Base-by-base conservation (phyloP, 2,113 vertebrate species). In the Chrysemys picta region DNA sequence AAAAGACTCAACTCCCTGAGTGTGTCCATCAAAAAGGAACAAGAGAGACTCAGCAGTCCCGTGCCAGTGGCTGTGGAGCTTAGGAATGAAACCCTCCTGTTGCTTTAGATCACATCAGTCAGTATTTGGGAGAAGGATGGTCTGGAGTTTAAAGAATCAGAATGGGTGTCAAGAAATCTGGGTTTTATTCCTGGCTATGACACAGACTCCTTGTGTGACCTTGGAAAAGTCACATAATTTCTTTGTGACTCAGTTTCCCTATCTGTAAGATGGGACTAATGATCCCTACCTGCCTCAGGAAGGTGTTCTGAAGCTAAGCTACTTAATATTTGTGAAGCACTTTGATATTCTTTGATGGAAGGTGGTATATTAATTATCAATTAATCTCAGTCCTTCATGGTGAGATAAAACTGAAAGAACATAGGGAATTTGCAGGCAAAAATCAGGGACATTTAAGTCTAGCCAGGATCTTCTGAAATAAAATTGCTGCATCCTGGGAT, bases 241-340 rank as follows among this genome's bases (percentile, higher is more conserved):
- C 11, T 80, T 80, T 91, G 72, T 31, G 76, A 4, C 10, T 1
- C 12, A 62, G 19, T 8, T 93, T 93, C 76, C 86, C 59, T 31
- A 4, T 57, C 69, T 72, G 11, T 56, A 83, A 85, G 94, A 88
- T 78, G 47, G 14, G 19, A 89, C 22, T 92, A 82, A 47, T 76
- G 57, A 38, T 65, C 93, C 72, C 25, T 89, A 88, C 82, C 75
- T 81, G 50, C 89, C 91, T 89, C 80, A 93, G 54, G 84, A 91
- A 38, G 52, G 95, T 93, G 91, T 86, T 89, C n/a, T 78, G 89
- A 96, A 75, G 75, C 80, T 93, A 93, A 38, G 52, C 31, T 35
- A 50, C 11, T 38, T 90, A 72, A 59, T 65, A 7, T 42, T 94
- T 72, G 25, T 76, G 89, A 89, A 97, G 94, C n/a, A 83, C 21